Evolutionary conservation across 2,888 invertebrate genomes (phyloP).

Genomic region (Microplitis deprimator): DNA sequence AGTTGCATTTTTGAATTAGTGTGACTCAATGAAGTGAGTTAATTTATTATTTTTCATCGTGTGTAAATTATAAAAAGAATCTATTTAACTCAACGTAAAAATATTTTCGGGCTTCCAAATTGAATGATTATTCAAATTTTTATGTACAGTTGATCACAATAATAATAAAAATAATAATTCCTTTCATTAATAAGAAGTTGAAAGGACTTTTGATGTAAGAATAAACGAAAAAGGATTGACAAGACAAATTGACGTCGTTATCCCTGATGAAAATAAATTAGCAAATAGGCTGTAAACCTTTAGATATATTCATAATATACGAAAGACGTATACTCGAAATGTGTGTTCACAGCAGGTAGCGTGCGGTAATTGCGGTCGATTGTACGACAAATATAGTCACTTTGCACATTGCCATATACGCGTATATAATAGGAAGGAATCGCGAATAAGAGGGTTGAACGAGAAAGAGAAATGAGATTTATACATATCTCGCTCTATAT

Average conservation of each 20-base stretch:
- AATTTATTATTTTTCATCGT: no score
- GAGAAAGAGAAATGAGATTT: conserved; percentile 1
- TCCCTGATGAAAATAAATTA: conserved; percentile 11
- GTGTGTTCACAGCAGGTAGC: conserved; percentile 39
- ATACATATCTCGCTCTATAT: background rate
- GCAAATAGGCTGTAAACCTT: conserved; percentile 8
- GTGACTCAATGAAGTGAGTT: no score
- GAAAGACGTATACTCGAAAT: background rate
- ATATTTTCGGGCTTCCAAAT: no score
- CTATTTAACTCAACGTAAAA: no score
- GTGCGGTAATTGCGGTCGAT: conserved; percentile 62
- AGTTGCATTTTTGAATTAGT: no score
- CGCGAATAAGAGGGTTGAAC: conserved; percentile 7
- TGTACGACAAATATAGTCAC: conserved; percentile 62
- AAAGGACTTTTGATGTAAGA: background rate
- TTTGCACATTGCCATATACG: conserved; percentile 24
- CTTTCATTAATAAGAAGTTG: background rate
- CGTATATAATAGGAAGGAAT: background rate
- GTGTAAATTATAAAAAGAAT: no score
- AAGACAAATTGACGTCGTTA: conserved; percentile 19
- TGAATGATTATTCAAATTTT: no score
- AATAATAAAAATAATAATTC: no score
- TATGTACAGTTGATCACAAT: no score
- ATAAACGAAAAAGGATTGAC: background rate
- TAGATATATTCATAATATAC: background rate